phyloP scores from a whole-genome alignment of 2,888 invertebrate genomes.

The Tachina grossa region DNA sequence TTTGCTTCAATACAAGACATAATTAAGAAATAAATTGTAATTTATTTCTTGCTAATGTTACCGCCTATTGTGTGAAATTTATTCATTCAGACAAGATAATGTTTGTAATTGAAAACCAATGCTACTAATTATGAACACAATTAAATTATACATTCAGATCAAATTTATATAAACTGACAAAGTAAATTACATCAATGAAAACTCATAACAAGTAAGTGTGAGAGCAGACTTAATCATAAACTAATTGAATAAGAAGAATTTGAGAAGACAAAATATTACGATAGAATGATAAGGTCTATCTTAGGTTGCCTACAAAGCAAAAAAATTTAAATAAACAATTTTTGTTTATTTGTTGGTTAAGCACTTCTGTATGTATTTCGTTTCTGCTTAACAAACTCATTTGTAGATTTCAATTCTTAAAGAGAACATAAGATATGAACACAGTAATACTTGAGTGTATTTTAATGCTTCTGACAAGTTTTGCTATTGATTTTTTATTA shows the following conservation, averaged over 20 bases:
- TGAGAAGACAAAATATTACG: not conserved
- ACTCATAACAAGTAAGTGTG: too few species aligned
- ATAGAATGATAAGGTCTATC: too few species aligned
- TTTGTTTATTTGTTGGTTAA: too few species aligned
- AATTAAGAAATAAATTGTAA: conserved; percentile 36
- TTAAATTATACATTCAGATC: not conserved
- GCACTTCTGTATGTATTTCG: too few species aligned
- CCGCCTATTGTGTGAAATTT: not conserved
- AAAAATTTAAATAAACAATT: too few species aligned
- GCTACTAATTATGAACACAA: conserved; percentile 1
- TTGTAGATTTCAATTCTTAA: too few species aligned
- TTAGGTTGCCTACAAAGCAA: too few species aligned
- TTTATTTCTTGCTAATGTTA: conserved; percentile 23
- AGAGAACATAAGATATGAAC: too few species aligned
- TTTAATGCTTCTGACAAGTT: too few species aligned
- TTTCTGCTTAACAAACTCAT: too few species aligned
- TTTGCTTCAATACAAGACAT: not conserved
- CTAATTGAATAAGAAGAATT: not conserved
- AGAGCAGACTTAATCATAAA: not conserved
- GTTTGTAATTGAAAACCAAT: conserved; percentile 12
- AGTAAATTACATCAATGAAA: not conserved
- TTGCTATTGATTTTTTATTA: too few species aligned
- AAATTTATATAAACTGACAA: not conserved
- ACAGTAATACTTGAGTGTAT: too few species aligned
- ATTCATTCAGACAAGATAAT: conserved; percentile 5